A percentile compares a stretch with the other conserved stretches of the same genome.
phyloP scores from a whole-genome alignment of 2,797 vertebrate genomes.

The Cossypha polioptera region DNA sequence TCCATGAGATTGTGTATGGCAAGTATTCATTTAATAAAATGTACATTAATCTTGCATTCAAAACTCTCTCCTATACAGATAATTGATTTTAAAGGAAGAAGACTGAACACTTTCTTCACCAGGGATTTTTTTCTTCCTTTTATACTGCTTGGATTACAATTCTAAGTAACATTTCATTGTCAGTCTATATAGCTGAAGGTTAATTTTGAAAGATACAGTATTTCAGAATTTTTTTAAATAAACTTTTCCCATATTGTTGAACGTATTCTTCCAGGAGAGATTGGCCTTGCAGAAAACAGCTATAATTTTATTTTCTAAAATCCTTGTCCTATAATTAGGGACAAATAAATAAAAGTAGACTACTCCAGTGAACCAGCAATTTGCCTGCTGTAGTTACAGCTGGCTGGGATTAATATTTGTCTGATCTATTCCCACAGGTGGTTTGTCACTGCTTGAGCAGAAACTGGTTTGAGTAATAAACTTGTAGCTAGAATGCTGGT shows the following conservation, averaged over 20 bases:
- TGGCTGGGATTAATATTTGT: conserved; percentile 21
- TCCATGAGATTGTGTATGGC: not conserved
- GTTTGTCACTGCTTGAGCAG: conserved; percentile 34
- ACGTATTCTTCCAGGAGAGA: not conserved
- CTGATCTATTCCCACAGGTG: conserved; percentile 23
- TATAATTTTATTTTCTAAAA: conserved; percentile 31
- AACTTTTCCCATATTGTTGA: not conserved
- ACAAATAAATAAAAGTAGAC: conserved; percentile 38
- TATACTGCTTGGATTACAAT: not conserved
- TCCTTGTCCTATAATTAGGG: not conserved
- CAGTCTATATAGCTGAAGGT: not conserved
- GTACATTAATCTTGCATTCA: not conserved
- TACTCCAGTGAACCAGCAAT: conserved; percentile 19
- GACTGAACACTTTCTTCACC: not conserved
- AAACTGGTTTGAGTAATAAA: not conserved
- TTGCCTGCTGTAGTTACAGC: conserved; percentile 48
- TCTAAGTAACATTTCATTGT: not conserved
- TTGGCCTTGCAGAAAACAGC: not conserved
- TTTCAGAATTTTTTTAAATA: not conserved
- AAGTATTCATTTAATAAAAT: not conserved
- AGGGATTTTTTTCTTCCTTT: not conserved
- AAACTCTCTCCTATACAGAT: not conserved
- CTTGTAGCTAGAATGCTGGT: not conserved
- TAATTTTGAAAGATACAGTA: not conserved
- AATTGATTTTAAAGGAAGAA: conserved; percentile 5